Percentiles rank a stretch among this genome's conserved stretches.
These are phyloP conservation scores for Tuberolachnus salignus DNA, from an alignment of 2,888 invertebrate genomes.

Conservation along the genomic window DNA sequence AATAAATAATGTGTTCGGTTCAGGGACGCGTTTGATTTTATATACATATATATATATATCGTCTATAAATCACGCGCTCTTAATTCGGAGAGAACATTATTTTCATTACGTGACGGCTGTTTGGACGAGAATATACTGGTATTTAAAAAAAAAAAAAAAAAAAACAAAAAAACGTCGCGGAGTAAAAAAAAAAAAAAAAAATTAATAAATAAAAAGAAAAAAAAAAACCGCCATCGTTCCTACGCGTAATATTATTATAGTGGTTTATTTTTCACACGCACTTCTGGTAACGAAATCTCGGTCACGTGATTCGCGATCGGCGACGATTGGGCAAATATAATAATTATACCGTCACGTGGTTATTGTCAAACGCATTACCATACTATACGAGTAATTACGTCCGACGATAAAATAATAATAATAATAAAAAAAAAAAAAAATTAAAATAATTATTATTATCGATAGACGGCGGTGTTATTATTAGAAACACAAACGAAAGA, in stretches of 20 bases:
- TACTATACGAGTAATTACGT: not conserved
- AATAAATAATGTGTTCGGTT: not conserved
- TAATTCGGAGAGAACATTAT: not conserved
- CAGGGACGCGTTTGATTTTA: slow-evolving; percentile 21
- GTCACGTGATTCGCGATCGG: not conserved
- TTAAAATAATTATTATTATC: too few relatives aligned
- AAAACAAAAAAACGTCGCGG: not conserved
- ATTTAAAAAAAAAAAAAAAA: slow-evolving; percentile 4
- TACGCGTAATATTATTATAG: too few relatives aligned
- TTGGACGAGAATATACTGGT: slow-evolving; percentile 15
- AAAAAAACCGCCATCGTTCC: too few relatives aligned
- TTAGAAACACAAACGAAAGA: too few relatives aligned
- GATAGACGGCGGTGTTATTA: too few relatives aligned
- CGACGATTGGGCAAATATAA: too few relatives aligned
- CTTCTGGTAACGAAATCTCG: slow-evolving; percentile 13
- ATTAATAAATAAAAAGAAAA: too few relatives aligned
- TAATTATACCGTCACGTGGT: slow-evolving; percentile 23
- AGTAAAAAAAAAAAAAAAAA: slow-evolving; percentile 2
- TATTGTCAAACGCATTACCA: slow-evolving; percentile 6
- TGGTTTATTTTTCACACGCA: too few relatives aligned
- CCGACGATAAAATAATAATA: too few relatives aligned
- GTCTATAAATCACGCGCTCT: slow-evolving; percentile 3
- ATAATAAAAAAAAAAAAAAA: too few relatives aligned
- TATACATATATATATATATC: too few relatives aligned
- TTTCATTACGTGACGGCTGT: too few relatives aligned